Percentiles rank a stretch among this genome's conserved stretches.
phyloP scores from a whole-genome alignment of 53 echinoderm and acorn worm species.

The Arbacia lixula region DNA sequence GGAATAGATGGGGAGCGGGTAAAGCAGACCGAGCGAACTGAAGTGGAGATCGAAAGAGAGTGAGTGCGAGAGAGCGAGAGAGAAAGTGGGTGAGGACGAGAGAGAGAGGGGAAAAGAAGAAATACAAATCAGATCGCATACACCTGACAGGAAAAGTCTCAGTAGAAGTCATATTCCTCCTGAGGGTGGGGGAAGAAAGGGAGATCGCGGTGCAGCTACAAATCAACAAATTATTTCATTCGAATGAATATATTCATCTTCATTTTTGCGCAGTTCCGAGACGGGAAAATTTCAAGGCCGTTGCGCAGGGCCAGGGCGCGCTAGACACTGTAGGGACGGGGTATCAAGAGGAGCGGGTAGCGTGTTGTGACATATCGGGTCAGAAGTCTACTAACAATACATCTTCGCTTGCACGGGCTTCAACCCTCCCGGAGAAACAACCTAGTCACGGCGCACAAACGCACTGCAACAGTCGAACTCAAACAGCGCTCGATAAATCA shows the following conservation, averaged over 20 bases:
- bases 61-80: conserved; percentile 4
- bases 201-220: conserved; percentile 1
- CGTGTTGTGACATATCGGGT: conserved; percentile 29
- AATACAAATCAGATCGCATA: conserved; percentile 43
- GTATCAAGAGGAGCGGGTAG: conserved; percentile 9
- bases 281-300: neutral
- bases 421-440: too few species aligned
- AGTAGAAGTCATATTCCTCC: conserved; percentile 44
- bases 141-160: conserved; percentile 49
- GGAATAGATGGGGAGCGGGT: conserved; percentile 3
- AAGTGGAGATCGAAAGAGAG: neutral
- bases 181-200: conserved; percentile 6
- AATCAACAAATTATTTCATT: conserved; percentile 44
- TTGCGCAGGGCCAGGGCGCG: conserved; percentile 10
- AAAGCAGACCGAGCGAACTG: neutral
- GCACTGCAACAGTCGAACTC: too few species aligned
- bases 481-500: too few species aligned
- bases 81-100: neutral
- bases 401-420: too few species aligned
- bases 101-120: conserved; percentile 3
- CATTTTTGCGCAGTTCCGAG: conserved; percentile 8
- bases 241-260: conserved; percentile 50
- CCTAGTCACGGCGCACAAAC: too few species aligned
- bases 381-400: conserved; percentile 5
- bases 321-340: conserved; percentile 34